Evolutionary conservation across 2,888 invertebrate species (phyloP).

Genomic region (Rotaria sp.): DNA sequence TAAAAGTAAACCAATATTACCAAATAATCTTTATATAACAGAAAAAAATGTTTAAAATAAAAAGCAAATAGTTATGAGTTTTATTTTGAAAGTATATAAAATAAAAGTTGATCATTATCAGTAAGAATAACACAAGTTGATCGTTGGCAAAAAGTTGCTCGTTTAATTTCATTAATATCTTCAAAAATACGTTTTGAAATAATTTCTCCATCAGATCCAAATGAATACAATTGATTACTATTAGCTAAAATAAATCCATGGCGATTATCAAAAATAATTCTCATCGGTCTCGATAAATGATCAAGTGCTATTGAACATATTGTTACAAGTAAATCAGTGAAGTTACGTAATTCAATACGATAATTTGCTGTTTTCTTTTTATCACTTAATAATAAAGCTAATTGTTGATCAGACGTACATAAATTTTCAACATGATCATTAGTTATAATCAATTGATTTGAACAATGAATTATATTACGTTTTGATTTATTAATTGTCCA

Average conservation of each 20-base stretch:
- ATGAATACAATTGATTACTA: background rate
- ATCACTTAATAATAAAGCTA: background rate
- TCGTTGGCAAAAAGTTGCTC: background rate
- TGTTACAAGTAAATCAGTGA: background rate
- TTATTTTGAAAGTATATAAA: slow-evolving; percentile 16
- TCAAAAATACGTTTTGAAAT: background rate
- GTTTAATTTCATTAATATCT: background rate
- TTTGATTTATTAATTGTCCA: background rate
- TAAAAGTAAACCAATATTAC: background rate
- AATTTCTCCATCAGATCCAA: background rate
- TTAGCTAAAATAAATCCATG: background rate
- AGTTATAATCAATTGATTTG: background rate
- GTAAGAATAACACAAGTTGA: background rate
- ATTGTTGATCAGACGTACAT: background rate
- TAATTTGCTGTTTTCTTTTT: background rate
- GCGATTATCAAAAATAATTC: background rate
- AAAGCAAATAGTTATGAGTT: background rate
- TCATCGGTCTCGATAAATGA: background rate
- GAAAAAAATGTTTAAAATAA: background rate
- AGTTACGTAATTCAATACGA: background rate
- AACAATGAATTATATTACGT: background rate
- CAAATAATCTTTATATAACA: background rate
- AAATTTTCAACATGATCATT: slow-evolving; percentile 15
- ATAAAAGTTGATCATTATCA: background rate
- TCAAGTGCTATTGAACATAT: background rate